phyloP scores from a whole-genome alignment of 2,888 invertebrate genomes.

The Andrena flavipes region DNA sequence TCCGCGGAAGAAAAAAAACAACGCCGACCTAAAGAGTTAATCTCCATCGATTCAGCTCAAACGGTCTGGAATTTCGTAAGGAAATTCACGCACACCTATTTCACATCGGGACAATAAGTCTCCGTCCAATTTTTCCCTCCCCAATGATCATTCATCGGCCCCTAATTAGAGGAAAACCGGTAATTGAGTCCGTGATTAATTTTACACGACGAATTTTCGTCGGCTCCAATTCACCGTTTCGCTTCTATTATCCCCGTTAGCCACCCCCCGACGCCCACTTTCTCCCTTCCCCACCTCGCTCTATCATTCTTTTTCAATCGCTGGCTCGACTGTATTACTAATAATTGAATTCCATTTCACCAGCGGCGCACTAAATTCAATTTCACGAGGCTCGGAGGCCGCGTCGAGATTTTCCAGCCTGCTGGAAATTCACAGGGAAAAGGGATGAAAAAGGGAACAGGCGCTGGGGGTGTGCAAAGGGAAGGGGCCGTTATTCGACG shows the following conservation, averaged over 20 bases:
- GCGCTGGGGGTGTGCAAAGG: not conserved
- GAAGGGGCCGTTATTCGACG: slow-evolving; percentile 23
- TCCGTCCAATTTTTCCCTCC: slow-evolving; percentile 14
- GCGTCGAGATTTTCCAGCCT: slow-evolving; percentile 60
- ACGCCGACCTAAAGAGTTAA: not conserved
- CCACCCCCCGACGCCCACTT: not conserved
- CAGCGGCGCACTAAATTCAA: slow-evolving; percentile 64
- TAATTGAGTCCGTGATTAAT: slow-evolving; percentile 68
- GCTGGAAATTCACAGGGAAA: slow-evolving; percentile 47
- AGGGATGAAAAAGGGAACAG: slow-evolving; percentile 11
- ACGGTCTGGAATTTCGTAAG: slow-evolving; percentile 5
- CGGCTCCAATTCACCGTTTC: slow-evolving; percentile 23
- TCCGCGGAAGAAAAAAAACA: not conserved
- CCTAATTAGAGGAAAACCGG: slow-evolving; percentile 58
- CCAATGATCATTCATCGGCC: slow-evolving; percentile 37
- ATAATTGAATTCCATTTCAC: slow-evolving; percentile 72
- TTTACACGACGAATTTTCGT: slow-evolving; percentile 62
- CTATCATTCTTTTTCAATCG: slow-evolving; percentile 60
- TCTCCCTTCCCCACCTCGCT: not conserved
- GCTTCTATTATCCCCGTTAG: slow-evolving; percentile 14
- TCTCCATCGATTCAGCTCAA: slow-evolving; percentile 8
- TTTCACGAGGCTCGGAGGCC: slow-evolving; percentile 52
- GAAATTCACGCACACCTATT: slow-evolving; percentile 14
- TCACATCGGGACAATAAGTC: slow-evolving; percentile 32
- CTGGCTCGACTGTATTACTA: slow-evolving; percentile 66